Evolutionary conservation across 2,888 invertebrate genomes (phyloP), one percentile per base, ranked within the genome.

Genomic region (Stenolophus ochropezus): DNA sequence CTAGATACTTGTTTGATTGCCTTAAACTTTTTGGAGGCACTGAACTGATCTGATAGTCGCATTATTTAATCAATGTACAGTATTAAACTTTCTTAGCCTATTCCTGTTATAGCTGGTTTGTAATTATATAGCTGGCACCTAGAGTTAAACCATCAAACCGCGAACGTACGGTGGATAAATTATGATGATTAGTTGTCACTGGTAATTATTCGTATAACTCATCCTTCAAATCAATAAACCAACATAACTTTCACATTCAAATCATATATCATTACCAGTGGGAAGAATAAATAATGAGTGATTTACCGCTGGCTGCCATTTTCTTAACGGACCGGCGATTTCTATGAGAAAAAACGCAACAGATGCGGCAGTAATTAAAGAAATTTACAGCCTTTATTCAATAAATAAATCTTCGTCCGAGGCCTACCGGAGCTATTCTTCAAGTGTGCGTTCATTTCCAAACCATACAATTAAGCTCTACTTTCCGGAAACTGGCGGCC

Each of bases 401-500:
- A 53, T 79, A 42, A 58, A 80, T 80, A 80, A 80, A 80, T 80
- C 80, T 80, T 73, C 27, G 21, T 18, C 73, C 49, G 61, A 14
- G 14, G 33, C 14, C 49, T 14, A 14, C 73, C 51, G 53, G 23
- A 53, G 69, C 49, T 14, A 71, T 80, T 73, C 58, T 58, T 73
- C 73, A 80, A 71, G 53, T 42, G 73, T 58, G 56, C 53, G 80
- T 80, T 80, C 53, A 80, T 80, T 80, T 73, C 80, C 53, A 71
- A 80, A 80, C 73, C 80, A 56, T 80, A 80, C 80, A 80, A 80
- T 80, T 80, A 80, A 73, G 73, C 21, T 53, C 33, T 73, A n/a
- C 80, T 27, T 51, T 20, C 80, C 80, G 71, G 71, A 71, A 73
- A 80, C 42, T 14, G 21, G 42, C 53, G 58, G 33, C 56, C 47